These are phyloP conservation scores for Arrhamphus sclerolepis DNA, from an alignment of 2,797 vertebrate genomes.

Conservation along the genomic window DNA sequence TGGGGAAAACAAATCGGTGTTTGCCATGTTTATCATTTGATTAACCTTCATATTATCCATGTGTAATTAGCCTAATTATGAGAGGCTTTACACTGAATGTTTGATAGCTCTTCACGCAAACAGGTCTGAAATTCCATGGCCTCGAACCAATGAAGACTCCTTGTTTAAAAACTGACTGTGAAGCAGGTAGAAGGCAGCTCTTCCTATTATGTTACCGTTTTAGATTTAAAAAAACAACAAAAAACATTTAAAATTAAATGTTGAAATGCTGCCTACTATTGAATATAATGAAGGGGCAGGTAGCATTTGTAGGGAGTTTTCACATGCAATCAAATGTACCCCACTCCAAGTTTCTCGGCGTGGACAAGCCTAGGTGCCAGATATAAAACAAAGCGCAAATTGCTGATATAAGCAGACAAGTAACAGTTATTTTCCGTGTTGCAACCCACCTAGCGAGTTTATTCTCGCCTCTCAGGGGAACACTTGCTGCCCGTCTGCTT, in stretches of 20 bases:
- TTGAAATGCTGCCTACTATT: neutral
- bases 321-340: no score
- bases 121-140: constrained; percentile 28
- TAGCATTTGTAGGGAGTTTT: neutral
- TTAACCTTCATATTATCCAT: constrained; percentile 75
- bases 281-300: neutral
- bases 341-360: neutral
- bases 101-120: constrained; percentile 38
- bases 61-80: constrained; percentile 78
- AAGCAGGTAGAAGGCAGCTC: constrained; percentile 14
- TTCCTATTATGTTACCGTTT: no score
- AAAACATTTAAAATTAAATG: no score
- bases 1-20: constrained; percentile 79
- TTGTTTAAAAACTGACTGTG: constrained; percentile 1
- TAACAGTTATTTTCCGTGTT: constrained; percentile 37
- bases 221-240: no score
- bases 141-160: constrained; percentile 27
- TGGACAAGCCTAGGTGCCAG: constrained; percentile 15
- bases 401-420: constrained; percentile 13
- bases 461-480: constrained; percentile 28
- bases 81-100: constrained; percentile 53
- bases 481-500: constrained; percentile 11
- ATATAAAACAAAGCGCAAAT: constrained; percentile 44
- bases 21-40: constrained; percentile 76
- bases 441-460: constrained; percentile 55